Percentiles rank a stretch among this genome's conserved stretches.
phyloP scores from a whole-genome alignment of 2,797 vertebrate genomes.

The Danionella dracula region DNA sequence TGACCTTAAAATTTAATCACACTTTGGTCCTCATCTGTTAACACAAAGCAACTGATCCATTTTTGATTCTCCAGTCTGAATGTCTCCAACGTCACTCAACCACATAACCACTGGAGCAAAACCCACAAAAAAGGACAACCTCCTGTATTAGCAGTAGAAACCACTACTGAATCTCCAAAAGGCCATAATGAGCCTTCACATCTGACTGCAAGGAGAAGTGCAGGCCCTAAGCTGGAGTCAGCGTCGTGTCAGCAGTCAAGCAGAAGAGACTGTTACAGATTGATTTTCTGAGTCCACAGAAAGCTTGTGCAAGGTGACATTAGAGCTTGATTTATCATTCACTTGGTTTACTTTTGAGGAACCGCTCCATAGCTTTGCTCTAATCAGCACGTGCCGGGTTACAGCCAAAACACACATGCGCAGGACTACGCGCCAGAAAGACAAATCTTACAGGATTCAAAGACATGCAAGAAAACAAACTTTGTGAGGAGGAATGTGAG shows the following conservation, averaged over 20 bases:
- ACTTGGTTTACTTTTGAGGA: conserved; percentile 42
- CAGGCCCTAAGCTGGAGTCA: conserved; percentile 19
- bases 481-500: conserved; percentile 42
- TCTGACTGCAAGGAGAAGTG: conserved; percentile 7
- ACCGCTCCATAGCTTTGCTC: conserved; percentile 41
- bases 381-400: conserved; percentile 55
- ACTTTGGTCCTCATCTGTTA: conserved; percentile 16
- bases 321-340: conserved; percentile 41
- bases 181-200: conserved; percentile 4
- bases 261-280: conserved; percentile 29
- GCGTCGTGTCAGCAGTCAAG: conserved; percentile 9
- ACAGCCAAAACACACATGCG: conserved; percentile 45
- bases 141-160: conserved; percentile 24
- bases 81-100: conserved; percentile 11
- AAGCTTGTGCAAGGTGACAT: conserved; percentile 34
- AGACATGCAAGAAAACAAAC: conserved; percentile 45
- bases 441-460: conserved; percentile 46
- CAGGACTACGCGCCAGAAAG: conserved; percentile 18
- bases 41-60: conserved; percentile 1
- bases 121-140: conserved; percentile 6
- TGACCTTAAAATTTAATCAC: conserved; percentile 2
- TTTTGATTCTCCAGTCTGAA: conserved; percentile 4
- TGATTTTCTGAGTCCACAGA: conserved; percentile 25
- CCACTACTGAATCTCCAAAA: conserved; percentile 8
- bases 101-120: conserved; percentile 20